These are phyloP conservation scores for Scolopax mira DNA, from an alignment of 2,113 vertebrate genomes.

Conservation along the genomic window DNA sequence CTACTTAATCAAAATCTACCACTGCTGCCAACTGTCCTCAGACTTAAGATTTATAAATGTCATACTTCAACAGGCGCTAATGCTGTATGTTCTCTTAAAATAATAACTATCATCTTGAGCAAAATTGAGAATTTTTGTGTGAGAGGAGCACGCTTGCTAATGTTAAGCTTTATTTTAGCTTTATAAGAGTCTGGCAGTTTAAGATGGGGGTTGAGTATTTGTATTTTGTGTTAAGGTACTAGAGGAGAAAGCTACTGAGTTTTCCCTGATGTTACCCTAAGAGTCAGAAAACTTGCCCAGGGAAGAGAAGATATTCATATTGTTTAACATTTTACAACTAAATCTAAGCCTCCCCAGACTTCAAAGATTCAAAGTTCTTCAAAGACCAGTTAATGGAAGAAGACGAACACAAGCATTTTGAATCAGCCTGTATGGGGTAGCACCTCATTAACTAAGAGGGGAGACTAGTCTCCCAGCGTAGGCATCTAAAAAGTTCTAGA, in stretches of 20 bases:
- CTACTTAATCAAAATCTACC: neutral
- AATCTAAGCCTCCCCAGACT: neutral
- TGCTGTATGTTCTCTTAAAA: neutral
- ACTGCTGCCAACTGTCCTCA: constrained; percentile 22
- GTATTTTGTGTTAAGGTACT: neutral
- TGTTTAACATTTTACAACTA: neutral
- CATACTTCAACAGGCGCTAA: neutral
- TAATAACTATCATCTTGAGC: neutral
- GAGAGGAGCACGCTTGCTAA: neutral
- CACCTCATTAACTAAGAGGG: neutral
- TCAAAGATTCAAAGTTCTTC: neutral
- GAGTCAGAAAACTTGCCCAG: neutral
- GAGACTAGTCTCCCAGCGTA: neutral
- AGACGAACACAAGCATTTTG: neutral
- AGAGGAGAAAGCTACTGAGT: neutral
- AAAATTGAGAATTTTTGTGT: neutral
- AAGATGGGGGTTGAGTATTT: neutral
- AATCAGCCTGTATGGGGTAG: neutral
- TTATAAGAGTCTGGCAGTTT: neutral
- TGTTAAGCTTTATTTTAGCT: neutral
- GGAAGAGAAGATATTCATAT: neutral
- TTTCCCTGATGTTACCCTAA: neutral
- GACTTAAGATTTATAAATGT: neutral
- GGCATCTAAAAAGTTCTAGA: neutral
- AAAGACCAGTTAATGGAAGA: neutral